Percentiles rank a stretch among this genome's conserved stretches.
Evolutionary conservation across 2,113 vertebrate genomes (phyloP).

Genomic region (Atlantisia rogersi): DNA sequence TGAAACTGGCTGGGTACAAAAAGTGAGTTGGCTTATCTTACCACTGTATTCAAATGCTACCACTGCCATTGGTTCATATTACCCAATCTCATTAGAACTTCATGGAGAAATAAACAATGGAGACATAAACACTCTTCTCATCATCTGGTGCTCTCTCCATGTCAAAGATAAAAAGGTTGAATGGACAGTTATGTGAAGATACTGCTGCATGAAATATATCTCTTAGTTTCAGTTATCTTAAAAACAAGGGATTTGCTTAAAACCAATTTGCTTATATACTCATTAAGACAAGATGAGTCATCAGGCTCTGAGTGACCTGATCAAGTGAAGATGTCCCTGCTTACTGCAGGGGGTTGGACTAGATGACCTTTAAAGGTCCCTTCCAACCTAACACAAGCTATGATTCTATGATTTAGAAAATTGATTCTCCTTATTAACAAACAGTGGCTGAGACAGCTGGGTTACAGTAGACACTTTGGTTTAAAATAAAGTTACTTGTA

Average conservation of each 20-base stretch:
- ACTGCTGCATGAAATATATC: not conserved
- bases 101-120: not conserved
- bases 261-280: not conserved
- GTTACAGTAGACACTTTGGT: not conserved
- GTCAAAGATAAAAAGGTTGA: not conserved
- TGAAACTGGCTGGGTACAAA: not conserved
- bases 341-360: no score
- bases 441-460: not conserved
- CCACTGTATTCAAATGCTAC: not conserved
- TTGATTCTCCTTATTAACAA: not conserved
- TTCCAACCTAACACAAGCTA: no score
- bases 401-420: no score
- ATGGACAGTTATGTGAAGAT: not conserved
- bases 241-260: not conserved
- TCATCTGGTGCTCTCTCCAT: not conserved
- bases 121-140: not conserved
- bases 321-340: no score
- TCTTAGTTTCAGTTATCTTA: not conserved
- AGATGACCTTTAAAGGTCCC: no score
- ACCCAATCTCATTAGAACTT: not conserved
- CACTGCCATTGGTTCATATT: not conserved
- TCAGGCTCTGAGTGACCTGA: no score
- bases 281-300: no score
- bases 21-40: slow-evolving; percentile 22
- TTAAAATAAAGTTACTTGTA: not conserved